phyloP scores from a whole-genome alignment of 2,113 vertebrate species.

The Gallinago jamesoni region DNA sequence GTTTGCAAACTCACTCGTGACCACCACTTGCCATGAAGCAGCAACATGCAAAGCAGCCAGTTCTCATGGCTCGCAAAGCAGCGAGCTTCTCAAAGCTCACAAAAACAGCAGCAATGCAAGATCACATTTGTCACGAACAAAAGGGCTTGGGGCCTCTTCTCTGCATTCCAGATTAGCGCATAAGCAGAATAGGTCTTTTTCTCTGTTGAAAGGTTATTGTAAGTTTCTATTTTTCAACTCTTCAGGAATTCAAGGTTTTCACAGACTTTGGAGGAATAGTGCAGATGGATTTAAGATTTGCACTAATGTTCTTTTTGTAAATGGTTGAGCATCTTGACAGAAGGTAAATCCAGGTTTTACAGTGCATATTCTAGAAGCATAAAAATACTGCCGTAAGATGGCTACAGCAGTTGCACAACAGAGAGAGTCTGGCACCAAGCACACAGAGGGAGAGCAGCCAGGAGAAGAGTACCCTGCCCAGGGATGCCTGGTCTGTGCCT shows the following conservation, averaged over 20 bases:
- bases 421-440: neutral
- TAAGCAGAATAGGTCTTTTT: neutral
- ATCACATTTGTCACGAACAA: neutral
- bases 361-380: neutral
- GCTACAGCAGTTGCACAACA: neutral
- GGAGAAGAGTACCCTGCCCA: neutral
- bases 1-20: neutral
- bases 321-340: neutral
- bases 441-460: neutral
- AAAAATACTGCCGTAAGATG: neutral
- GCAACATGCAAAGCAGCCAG: neutral
- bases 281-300: neutral
- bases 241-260: neutral
- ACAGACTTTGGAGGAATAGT: neutral
- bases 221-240: neutral
- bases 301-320: neutral
- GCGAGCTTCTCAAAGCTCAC: too few relatives aligned
- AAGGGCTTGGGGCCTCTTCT: neutral
- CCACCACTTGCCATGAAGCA: neutral
- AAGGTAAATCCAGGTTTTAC: neutral
- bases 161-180: neutral
- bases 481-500: neutral
- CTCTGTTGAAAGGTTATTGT: neutral
- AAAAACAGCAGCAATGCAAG: neutral
- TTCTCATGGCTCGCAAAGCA: neutral